Percentiles rank a stretch among this genome's conserved stretches.
phyloP scores from a whole-genome alignment of 2,888 invertebrate species.

The Nesidiocoris tenuis region DNA sequence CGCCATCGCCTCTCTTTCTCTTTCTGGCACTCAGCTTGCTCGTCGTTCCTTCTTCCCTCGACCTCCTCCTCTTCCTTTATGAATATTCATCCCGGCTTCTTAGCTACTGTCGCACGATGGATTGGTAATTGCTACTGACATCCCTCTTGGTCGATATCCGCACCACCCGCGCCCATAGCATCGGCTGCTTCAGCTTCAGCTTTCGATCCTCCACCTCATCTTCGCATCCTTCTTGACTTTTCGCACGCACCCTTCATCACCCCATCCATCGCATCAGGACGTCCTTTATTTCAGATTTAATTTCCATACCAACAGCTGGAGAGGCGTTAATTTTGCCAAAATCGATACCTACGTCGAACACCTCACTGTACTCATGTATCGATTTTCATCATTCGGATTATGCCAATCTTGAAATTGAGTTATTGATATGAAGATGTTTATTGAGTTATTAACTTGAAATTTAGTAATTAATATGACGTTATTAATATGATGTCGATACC shows the following conservation, averaged over 20 bases:
- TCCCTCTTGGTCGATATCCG: conserved; percentile 46
- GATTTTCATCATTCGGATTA: no score
- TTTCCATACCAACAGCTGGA: conserved; percentile 36
- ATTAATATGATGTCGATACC: no score
- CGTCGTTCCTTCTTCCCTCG: conserved; percentile 18
- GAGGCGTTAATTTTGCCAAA: conserved; percentile 7
- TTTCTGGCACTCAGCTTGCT: conserved; percentile 19
- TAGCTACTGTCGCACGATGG: conserved; percentile 49
- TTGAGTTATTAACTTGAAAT: no score
- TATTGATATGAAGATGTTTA: no score
- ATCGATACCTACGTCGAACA: conserved; percentile 45
- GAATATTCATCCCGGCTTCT: conserved; percentile 50
- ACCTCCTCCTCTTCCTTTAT: conserved; percentile 45
- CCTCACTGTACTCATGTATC: no score
- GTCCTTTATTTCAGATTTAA: conserved; percentile 42
- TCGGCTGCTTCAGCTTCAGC: conserved; percentile 6
- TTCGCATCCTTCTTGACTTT: neutral
- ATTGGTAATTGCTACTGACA: conserved; percentile 50
- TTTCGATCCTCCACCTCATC: neutral
- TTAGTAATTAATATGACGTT: no score
- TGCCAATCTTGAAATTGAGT: no score
- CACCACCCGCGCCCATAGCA: conserved; percentile 15
- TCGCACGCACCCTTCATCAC: conserved; percentile 7
- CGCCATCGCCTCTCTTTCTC: conserved; percentile 35
- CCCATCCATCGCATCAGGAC: neutral